Evolutionary conservation across 2,888 invertebrate genomes (phyloP).

Genomic region (Drosophila meridionalis): DNA sequence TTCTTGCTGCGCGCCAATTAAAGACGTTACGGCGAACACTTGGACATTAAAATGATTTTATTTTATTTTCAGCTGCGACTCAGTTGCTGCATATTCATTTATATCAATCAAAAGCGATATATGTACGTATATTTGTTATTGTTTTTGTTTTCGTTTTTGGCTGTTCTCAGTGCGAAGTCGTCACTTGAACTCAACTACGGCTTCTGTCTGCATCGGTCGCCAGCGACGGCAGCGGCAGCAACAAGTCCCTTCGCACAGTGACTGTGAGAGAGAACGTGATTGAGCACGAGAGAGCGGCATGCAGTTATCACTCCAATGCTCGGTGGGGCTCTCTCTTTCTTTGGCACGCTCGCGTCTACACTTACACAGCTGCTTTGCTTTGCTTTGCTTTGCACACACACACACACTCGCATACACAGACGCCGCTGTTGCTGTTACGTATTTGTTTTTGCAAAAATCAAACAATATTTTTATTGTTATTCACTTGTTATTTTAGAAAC

Average conservation of each 20-base stretch:
- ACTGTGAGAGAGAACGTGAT: conserved; percentile 6
- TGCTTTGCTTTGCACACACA: conserved; percentile 26
- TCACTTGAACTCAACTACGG: conserved; percentile 76
- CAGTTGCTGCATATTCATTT: conserved; percentile 69
- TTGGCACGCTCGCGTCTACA: conserved; percentile 42
- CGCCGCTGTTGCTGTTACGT: conserved; percentile 64
- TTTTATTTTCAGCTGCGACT: conserved; percentile 41
- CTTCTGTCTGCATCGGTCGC: conserved; percentile 63
- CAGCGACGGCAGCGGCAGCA: conserved; percentile 34
- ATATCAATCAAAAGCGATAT: conserved; percentile 67
- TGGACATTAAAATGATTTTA: conserved; percentile 61
- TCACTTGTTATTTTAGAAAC: conserved; percentile 18
- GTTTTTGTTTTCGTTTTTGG: conserved; percentile 36
- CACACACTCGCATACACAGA: conserved; percentile 25
- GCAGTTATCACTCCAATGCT: conserved; percentile 61
- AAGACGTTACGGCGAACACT: conserved; percentile 47
- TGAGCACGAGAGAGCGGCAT: conserved; percentile 32
- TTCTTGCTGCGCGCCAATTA: conserved; percentile 56
- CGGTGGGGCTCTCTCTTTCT: conserved; percentile 27
- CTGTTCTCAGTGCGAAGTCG: conserved; percentile 60
- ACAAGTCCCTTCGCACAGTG: conserved; percentile 41
- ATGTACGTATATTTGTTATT: conserved; percentile 30
- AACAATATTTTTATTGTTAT: conserved; percentile 39
- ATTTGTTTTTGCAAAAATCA: conserved; percentile 72
- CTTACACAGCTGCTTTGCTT: conserved; percentile 35